phyloP scores from a whole-genome alignment of 2,797 vertebrate species.

The Mycteria americana region DNA sequence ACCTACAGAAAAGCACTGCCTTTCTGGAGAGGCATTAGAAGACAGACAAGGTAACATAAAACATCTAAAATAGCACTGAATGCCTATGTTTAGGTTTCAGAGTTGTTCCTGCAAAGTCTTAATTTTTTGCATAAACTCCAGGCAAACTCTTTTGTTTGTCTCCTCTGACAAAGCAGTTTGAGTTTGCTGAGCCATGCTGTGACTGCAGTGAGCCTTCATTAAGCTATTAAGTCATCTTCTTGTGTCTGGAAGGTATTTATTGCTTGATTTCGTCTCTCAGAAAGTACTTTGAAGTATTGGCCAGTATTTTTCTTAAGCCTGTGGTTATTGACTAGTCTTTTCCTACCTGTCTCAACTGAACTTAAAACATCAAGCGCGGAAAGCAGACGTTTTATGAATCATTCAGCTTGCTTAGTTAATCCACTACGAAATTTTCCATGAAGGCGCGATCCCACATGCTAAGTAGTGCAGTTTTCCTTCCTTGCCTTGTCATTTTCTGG shows the following conservation, averaged over 20 bases:
- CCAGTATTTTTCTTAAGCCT: not conserved
- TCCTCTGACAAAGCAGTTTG: conserved; percentile 1
- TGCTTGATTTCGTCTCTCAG: not conserved
- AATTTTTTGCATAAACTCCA: not conserved
- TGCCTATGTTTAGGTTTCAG: not conserved
- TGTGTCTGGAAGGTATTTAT: not conserved
- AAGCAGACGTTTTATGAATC: not conserved
- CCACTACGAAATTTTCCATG: not conserved
- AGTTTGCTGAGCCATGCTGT: conserved; percentile 1
- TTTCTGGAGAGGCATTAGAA: not conserved
- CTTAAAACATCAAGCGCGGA: not conserved
- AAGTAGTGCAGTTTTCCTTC: not conserved
- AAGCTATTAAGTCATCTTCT: conserved; percentile 1
- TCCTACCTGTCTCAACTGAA: not conserved
- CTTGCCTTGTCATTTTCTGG: not conserved
- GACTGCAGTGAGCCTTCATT: not conserved
- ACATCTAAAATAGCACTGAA: not conserved
- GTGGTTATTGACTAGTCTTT: not conserved
- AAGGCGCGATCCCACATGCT: not conserved
- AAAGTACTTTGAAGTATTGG: conserved; percentile 25
- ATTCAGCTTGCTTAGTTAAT: not conserved
- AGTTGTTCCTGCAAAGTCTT: not conserved
- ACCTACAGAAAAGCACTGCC: not conserved
- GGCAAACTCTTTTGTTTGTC: not conserved
- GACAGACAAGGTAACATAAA: not conserved